A percentile compares a stretch with the other conserved stretches of the same genome.
Evolutionary conservation across 2,797 vertebrate genomes (phyloP).

Genomic region (Manis pentadactyla): DNA sequence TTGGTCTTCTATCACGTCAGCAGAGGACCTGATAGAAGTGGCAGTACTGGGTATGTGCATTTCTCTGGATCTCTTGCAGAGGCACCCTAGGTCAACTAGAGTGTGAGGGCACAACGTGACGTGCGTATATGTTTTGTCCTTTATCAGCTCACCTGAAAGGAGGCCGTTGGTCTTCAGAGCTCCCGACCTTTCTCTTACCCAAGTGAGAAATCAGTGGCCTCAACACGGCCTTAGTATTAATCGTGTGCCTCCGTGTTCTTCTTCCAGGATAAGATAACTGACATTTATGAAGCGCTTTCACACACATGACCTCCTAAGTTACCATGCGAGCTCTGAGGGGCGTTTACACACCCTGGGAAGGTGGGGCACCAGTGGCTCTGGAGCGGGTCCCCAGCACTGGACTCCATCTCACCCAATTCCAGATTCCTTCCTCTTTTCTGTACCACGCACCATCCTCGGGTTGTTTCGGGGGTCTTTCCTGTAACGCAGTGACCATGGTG

Average conservation of each 20-base stretch:
- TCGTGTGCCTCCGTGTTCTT: neutral
- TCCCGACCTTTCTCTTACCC: neutral
- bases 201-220: neutral
- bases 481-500: fast-evolving
- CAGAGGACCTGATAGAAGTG: neutral
- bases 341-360: neutral
- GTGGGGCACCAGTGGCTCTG: neutral
- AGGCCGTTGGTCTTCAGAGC: neutral
- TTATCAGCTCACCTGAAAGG: neutral
- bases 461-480: neutral
- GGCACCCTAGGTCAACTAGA: neutral
- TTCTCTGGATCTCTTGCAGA: neutral
- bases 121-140: neutral
- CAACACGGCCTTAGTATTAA: neutral
- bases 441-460: neutral
- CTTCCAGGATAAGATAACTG: neutral
- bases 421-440: neutral
- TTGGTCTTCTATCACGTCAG: neutral
- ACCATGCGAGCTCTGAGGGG: neutral
- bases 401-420: neutral
- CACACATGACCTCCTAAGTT: neutral
- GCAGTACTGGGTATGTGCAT: neutral
- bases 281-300: neutral
- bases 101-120: fast-evolving
- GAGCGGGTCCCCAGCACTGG: neutral